Conservation (phyloP, 1,140 invertebrate species). For the Drosophila sulfurigaster region DNA sequence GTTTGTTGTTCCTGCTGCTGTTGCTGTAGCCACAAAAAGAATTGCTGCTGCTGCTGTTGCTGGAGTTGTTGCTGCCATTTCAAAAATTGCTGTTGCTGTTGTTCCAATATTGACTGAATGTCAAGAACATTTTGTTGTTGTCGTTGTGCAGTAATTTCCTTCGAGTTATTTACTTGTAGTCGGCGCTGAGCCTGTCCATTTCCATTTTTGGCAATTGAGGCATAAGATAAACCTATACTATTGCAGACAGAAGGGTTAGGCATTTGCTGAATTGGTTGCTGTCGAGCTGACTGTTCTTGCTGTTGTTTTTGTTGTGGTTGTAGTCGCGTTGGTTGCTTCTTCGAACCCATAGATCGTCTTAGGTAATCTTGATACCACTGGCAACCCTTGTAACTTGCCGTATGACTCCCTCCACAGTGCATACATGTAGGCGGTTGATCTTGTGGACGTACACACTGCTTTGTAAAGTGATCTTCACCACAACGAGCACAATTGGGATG, state of each 20-base stretch:
- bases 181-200: constrained; percentile 15
- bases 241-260: background rate
- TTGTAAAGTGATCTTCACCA: constrained; percentile 16
- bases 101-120: constrained; percentile 10
- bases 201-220: background rate
- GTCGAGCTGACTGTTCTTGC: background rate
- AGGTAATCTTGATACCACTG: constrained; percentile 27
- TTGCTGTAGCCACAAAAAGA: no score
- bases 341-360: constrained; percentile 16
- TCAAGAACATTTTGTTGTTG: constrained; percentile 7
- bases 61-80: background rate
- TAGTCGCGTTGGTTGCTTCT: background rate
- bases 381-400: background rate
- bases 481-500: constrained; percentile 24
- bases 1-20: no score
- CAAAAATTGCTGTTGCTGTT: constrained; percentile 9
- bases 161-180: constrained; percentile 5
- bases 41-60: background rate
- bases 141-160: background rate
- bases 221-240: no score
- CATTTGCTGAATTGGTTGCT: background rate
- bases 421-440: constrained; percentile 4
- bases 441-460: background rate
- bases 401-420: constrained; percentile 15
- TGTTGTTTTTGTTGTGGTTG: background rate